Conservation (phyloP, 2,113 vertebrate genomes). For the Myotis yumanensis region DNA sequence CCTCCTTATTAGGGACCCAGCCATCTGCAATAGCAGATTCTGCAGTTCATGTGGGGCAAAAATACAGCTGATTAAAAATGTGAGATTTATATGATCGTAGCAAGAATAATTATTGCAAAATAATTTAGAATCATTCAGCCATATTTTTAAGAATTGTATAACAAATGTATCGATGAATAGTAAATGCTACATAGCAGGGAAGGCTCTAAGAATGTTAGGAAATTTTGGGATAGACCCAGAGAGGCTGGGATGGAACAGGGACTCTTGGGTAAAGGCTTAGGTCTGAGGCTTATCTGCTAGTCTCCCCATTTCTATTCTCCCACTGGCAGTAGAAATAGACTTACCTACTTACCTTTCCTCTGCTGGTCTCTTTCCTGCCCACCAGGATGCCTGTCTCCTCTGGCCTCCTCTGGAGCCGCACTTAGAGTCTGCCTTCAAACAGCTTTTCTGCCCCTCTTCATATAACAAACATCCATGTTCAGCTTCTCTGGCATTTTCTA, state of each 20-base stretch:
- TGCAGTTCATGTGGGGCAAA: neutral
- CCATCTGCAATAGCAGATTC: neutral
- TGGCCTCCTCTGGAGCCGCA: neutral
- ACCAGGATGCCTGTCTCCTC: neutral
- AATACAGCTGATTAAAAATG: neutral
- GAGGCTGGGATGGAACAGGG: neutral
- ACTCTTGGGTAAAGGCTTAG: neutral
- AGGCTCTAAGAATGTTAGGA: neutral
- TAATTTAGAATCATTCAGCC: neutral
- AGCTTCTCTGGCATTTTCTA: neutral
- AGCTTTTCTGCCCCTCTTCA: neutral
- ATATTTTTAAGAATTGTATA: conserved; percentile 1
- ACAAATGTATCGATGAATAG: neutral
- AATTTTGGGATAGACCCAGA: neutral
- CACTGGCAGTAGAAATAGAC: neutral
- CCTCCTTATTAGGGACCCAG: neutral
- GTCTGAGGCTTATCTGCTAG: neutral
- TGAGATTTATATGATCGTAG: neutral
- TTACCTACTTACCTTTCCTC: neutral
- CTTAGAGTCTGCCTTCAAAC: neutral
- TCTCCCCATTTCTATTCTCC: neutral
- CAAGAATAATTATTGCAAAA: conserved; percentile 25
- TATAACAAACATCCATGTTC: neutral
- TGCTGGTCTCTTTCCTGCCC: neutral
- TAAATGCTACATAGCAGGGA: neutral